Percentiles rank a stretch among this genome's conserved stretches.
These are phyloP conservation scores for Flabesymbios commensalis DNA, from an alignment of 2,888 invertebrate genomes.

Conservation along the genomic window DNA sequence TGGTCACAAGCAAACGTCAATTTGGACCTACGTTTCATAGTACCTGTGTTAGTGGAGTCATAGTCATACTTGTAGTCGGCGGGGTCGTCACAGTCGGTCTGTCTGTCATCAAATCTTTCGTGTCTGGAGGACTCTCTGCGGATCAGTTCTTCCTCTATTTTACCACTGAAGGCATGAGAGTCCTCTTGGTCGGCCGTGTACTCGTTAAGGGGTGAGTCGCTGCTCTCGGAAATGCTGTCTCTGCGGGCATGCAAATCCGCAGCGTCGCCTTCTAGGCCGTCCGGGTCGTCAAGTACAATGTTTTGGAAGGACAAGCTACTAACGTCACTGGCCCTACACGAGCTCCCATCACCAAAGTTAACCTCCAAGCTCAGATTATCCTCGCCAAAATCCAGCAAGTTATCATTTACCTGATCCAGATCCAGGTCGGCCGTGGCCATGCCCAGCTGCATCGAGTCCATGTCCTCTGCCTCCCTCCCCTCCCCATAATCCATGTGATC, in stretches of 20 bases:
- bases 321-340: conserved; percentile 57
- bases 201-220: conserved; percentile 25
- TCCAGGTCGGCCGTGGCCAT: not conserved
- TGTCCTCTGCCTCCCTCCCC: too few species aligned
- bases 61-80: not conserved
- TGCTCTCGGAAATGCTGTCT: conserved; percentile 23
- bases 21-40: conserved; percentile 22
- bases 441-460: too few species aligned
- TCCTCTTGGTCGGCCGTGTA: conserved; percentile 6
- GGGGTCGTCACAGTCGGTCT: not conserved
- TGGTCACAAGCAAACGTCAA: conserved; percentile 1
- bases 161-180: conserved; percentile 13
- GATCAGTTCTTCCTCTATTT: conserved; percentile 20
- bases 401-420: conserved; percentile 12
- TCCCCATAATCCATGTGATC: too few species aligned
- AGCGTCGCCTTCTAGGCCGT: conserved; percentile 18
- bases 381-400: conserved; percentile 24
- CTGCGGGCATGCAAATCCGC: conserved; percentile 3
- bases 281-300: conserved; percentile 33
- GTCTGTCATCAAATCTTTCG: not conserved
- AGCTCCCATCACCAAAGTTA: conserved; percentile 56
- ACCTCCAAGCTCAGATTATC: conserved; percentile 59
- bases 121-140: not conserved
- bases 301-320: conserved; percentile 50
- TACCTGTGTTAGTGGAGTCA: conserved; percentile 18